These are phyloP conservation scores for Drosophila nasuta DNA, from an alignment of 1,140 invertebrate species.

Conservation along the genomic window DNA sequence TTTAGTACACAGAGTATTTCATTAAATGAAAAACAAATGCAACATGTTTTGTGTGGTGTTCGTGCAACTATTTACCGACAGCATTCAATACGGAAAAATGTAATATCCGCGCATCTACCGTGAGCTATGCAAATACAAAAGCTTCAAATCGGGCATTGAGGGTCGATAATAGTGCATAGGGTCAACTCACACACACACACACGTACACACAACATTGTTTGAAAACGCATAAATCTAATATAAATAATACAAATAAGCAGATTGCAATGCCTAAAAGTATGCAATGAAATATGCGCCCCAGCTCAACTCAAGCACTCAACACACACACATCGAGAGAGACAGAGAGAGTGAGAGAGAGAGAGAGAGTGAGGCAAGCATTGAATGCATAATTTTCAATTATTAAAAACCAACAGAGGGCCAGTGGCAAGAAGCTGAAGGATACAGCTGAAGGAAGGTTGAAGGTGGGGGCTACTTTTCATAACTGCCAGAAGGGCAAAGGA, in stretches of 20 bases:
- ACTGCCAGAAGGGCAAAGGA: slow-evolving; percentile 52
- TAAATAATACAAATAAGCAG: slow-evolving; percentile 44
- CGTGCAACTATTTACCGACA: neutral
- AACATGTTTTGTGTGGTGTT: too few species aligned
- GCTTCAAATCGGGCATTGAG: neutral
- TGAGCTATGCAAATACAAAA: slow-evolving; percentile 19
- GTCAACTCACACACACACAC: slow-evolving; percentile 1
- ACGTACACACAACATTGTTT: slow-evolving; percentile 18
- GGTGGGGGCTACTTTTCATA: slow-evolving; percentile 68
- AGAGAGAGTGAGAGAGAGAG: too few species aligned
- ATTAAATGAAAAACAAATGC: too few species aligned
- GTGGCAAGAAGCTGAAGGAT: slow-evolving; percentile 7
- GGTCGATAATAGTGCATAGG: too few species aligned
- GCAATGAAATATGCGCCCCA: slow-evolving; percentile 51
- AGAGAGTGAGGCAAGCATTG: slow-evolving; percentile 30
- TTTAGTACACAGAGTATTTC: too few species aligned
- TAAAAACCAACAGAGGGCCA: slow-evolving; percentile 57
- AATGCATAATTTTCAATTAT: slow-evolving; percentile 79
- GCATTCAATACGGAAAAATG: neutral
- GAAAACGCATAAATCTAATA: slow-evolving; percentile 36
- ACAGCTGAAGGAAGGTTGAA: neutral
- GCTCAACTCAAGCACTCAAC: slow-evolving; percentile 41
- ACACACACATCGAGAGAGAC: neutral
- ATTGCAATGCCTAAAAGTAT: slow-evolving; percentile 50
- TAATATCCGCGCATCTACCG: neutral